A percentile compares a stretch with the other conserved stretches of the same genome.
These are phyloP conservation scores for Rhopalosiphum maidis DNA, from an alignment of 1,140 invertebrate species.

Conservation along the genomic window DNA sequence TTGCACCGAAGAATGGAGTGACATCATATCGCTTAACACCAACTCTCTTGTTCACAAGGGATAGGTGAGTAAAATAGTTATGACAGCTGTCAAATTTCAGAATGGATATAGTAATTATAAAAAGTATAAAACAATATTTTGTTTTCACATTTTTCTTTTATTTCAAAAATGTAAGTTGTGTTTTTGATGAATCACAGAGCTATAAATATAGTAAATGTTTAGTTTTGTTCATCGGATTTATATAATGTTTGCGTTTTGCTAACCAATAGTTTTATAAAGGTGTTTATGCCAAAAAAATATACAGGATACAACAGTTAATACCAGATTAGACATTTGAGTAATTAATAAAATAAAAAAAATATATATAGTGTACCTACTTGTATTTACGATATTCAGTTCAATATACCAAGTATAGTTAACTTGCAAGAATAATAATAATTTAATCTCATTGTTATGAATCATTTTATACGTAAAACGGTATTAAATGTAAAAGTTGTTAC, in stretches of 20 bases:
- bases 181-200: background rate
- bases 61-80: slow-evolving; percentile 11
- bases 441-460: background rate
- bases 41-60: background rate
- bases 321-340: background rate
- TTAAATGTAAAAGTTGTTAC: background rate
- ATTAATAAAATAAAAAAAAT: background rate
- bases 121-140: background rate
- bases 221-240: background rate
- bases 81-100: background rate
- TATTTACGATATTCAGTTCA: background rate
- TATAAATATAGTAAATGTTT: background rate
- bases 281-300: background rate
- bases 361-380: background rate
- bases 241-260: background rate
- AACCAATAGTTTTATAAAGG: background rate
- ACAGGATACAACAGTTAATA: background rate
- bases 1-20: background rate
- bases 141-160: background rate
- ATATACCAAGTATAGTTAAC: background rate
- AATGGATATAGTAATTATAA: background rate
- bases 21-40: background rate
- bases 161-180: background rate
- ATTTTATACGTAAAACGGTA: background rate
- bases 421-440: background rate